phyloP scores from a whole-genome alignment of 2,113 vertebrate species.

The Oncorhynchus tshawytscha region DNA sequence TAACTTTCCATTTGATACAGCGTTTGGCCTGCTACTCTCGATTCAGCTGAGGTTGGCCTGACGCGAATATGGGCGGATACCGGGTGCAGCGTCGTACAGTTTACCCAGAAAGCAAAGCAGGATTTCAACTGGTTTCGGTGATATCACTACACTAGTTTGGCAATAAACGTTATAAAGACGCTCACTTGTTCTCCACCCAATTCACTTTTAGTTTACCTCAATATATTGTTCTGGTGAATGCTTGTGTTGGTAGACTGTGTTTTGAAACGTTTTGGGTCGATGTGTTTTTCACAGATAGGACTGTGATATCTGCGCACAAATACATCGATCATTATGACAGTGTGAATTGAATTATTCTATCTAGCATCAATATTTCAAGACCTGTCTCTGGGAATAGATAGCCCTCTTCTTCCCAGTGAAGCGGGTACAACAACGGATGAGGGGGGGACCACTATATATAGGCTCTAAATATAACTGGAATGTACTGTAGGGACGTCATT shows the following conservation, averaged over 20 bases:
- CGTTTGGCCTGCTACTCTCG: conserved; percentile 66
- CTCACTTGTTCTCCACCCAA: background rate
- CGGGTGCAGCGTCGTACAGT: conserved; percentile 40
- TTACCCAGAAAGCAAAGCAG: conserved; percentile 71
- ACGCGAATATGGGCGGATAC: conserved; percentile 79
- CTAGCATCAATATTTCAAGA: background rate
- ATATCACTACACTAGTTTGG: conserved; percentile 15
- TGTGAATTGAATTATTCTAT: background rate
- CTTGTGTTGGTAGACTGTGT: background rate
- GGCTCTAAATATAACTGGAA: conserved; percentile 81
- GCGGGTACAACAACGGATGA: conserved; percentile 63
- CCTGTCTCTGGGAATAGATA: background rate
- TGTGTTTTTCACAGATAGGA: background rate
- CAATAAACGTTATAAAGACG: background rate
- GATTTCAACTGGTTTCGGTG: conserved; percentile 55
- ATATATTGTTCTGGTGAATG: background rate
- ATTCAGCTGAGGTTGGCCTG: conserved; percentile 59
- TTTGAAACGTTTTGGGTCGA: background rate
- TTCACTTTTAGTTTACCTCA: background rate
- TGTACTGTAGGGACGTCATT: conserved; percentile 66
- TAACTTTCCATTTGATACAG: conserved; percentile 70
- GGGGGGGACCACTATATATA: conserved; percentile 76
- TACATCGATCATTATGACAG: background rate
- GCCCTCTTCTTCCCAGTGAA: conserved; percentile 1
- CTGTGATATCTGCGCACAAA: background rate